Evolutionary conservation across 2,888 invertebrate species (phyloP), one percentile per base, ranked within the genome.

Genomic region (Syrista parreyssii): DNA sequence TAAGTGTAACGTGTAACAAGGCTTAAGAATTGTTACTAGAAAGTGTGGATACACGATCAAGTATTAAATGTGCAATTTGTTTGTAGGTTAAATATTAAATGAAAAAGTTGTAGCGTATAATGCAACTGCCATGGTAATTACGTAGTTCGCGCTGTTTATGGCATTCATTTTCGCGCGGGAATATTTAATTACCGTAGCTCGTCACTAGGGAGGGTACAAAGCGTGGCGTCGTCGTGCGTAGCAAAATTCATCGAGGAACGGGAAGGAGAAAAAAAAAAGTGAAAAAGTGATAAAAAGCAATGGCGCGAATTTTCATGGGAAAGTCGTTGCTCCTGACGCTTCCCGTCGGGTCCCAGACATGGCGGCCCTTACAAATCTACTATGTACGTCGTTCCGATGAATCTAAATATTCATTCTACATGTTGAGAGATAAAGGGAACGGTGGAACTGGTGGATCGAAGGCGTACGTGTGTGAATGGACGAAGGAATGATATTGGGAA

Each of bases 161-260:
- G 72, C 79, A 81, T 82, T 84, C 81, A 82, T 86, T 79, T 74
- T 79, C 79, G 79, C 78, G 79, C 76, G 83, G 84, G 86, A 85
- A 85, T 85, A 86, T 86, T 87, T 87, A 86, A 86, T 87, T 86
- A 84, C 79, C 82, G 75, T 68, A 68, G 71, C 36, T 35, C 74
- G 74, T 35, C 73, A 36, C 30, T 11, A 34, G 36, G 12, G 32
- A 74, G 32, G 35, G n/a, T 4, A 30, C 74, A 35, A 74, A 35
- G 74, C 71, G 31, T 12, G 71, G 55, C 55, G 55, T 55, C 23
- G 55, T 9, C 1, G 23, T 15, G 23, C 55, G 6, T 55, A 23
- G 55, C 6, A 71, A 71, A 30, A 71, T 71, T 71, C 12, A 71
- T 12, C n/a, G 35, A 33, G 74, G 35, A 33, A 30, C 0, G 35